Evolutionary conservation across 2,797 vertebrate genomes (phyloP), one percentile per base, ranked within the genome.

Genomic region (Rhinichthys osculus): DNA sequence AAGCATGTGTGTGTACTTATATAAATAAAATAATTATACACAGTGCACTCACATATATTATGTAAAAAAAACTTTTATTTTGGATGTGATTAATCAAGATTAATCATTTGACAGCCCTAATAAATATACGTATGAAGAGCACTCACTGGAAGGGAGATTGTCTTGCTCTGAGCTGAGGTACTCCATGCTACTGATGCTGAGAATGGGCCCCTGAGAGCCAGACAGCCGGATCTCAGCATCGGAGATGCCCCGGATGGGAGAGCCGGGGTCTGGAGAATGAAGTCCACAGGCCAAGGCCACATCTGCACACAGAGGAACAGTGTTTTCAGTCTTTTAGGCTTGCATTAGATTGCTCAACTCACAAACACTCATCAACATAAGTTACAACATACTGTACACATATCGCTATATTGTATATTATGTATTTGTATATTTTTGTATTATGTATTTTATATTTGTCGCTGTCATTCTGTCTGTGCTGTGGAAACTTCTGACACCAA

Each of bases 101-200:
- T n/a, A n/a, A n/a, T n/a, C n/a, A n/a, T n/a, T n/a, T n/a, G n/a
- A n/a, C n/a, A n/a, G n/a, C n/a, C n/a, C n/a, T n/a, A n/a, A n/a
- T n/a, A 10, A 1, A 11, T 9, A 62, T 2, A 62, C 10, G 6
- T 64, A 14, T 78, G 5, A 62, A 78, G n/a, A 47, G 27, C 19
- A 59, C 89, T 83, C 85, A 96, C 95, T 93, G 89, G 88, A 89
- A 62, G 91, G 85, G 77, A 93, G 91, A 59, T 89, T 91, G 16
- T 95, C 94, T 85, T 94, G 92, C 3, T 95, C 95, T 19, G 95
- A 95, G 87, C 95, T 94, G 38, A 96, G 94, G 86, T 96, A 95
- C 86, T 96, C 95, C 92, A 95, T 94, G 35, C 94, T 95, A 92
- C 94, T 95, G 90, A 95, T 93, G 62, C 93, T 93, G 83, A 95